Base-by-base conservation (phyloP, 2,888 invertebrate species). In the Standfussiana lucernea region DNA sequence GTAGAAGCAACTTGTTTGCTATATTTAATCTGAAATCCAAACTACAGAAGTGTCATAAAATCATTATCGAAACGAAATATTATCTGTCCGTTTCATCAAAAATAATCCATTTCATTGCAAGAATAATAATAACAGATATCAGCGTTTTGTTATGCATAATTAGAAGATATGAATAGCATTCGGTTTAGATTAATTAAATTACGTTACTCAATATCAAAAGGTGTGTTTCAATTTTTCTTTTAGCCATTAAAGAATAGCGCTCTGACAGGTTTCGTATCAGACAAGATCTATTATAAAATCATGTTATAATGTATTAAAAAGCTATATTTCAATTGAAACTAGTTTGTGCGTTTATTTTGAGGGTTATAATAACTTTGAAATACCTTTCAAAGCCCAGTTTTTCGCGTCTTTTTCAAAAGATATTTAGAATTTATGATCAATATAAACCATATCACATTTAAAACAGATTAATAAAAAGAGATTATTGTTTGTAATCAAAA, bases 191-290 rank as follows among this genome's bases (percentile, higher is more conserved):
- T 80, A 47, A 82, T 77, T 40, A 37, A 47, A 82, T 77, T 40
- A 37, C 40, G 28, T 56, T 53, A 80, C 40, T 47, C 15, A 61
- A 66, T 28, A 69, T 18, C 15, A 24, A 70, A 67, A 65, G 28
- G 40, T 24, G 61, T 65, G 37, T 66, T 76, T 61, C 0, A 37
- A 40, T 47, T 76, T 75, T 61, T 69, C 35, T 75, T 71, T 32
- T 56, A 56, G 18, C 59, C 32, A 69, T 40, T 82, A 62, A 8
- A 37, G 28, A 83, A 37, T 59, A 82, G 53, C 32, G 10, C 37
- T 69, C 69, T 37, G 64, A 77, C 83, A 77, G 78, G 68, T 81
- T 83, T 83, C 32, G 18, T 68, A 72, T 40, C 72, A 50, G 42
- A 80, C 82, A 28, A 66, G 66, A 68, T 47, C 37, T 68, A 79